Evolutionary conservation across 2,113 vertebrate genomes (phyloP).

Genomic region (Nipponia nippon): DNA sequence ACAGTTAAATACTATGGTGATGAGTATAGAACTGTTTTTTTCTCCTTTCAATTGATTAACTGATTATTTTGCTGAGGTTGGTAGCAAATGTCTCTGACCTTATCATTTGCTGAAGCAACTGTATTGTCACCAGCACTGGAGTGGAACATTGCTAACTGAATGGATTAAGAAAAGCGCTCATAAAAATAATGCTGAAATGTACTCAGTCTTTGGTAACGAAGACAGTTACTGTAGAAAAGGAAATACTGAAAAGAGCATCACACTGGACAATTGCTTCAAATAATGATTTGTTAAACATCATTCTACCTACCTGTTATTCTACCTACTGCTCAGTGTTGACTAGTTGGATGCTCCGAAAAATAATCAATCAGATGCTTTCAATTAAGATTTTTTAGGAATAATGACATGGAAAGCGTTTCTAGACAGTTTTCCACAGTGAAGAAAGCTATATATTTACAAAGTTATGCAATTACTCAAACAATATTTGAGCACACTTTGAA

Average conservation of each 20-base stretch:
- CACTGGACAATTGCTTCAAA: neutral
- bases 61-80: slow-evolving; percentile 50
- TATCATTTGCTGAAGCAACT: slow-evolving; percentile 33
- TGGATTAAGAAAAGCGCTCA: slow-evolving; percentile 19
- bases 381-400: neutral
- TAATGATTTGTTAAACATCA: neutral
- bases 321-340: neutral
- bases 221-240: neutral
- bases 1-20: slow-evolving; percentile 11
- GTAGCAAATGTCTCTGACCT: slow-evolving; percentile 53
- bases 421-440: neutral
- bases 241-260: neutral
- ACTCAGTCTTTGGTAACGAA: neutral
- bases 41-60: slow-evolving; percentile 49
- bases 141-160: slow-evolving; percentile 38
- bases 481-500: neutral
- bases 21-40: neutral
- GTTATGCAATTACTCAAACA: neutral
- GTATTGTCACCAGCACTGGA: slow-evolving; percentile 29
- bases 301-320: neutral
- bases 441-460: neutral
- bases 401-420: neutral
- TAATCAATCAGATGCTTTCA: neutral
- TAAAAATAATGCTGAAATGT: slow-evolving; percentile 14
- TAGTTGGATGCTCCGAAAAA: neutral